Percentiles rank a stretch among this genome's conserved stretches.
Evolutionary conservation across 1,140 invertebrate species (phyloP).

Genomic region (Diabrotica undecimpunctata): DNA sequence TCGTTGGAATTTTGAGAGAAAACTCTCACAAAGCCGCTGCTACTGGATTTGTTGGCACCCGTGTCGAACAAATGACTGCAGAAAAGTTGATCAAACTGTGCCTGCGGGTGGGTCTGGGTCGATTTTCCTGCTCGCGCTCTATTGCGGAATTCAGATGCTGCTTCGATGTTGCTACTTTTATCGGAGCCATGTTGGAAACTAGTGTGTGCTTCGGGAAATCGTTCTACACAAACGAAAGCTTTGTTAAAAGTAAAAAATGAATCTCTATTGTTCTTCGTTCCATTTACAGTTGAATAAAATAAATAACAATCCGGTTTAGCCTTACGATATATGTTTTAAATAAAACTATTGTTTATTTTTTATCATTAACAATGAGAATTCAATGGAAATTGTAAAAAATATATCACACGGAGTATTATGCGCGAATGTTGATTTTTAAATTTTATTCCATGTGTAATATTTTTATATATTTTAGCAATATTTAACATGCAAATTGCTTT

Average conservation of each 20-base stretch:
- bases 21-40: conserved; percentile 38
- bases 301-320: too few species aligned
- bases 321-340: too few species aligned
- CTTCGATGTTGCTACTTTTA: conserved; percentile 12
- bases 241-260: neutral
- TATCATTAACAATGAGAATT: too few species aligned
- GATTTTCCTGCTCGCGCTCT: conserved; percentile 3
- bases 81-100: conserved; percentile 43
- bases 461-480: too few species aligned
- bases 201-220: conserved; percentile 7
- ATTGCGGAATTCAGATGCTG: conserved; percentile 5
- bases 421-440: too few species aligned
- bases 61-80: conserved; percentile 47
- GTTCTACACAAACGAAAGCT: conserved; percentile 8
- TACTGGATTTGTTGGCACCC: conserved; percentile 46
- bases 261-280: too few species aligned
- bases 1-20: conserved; percentile 24
- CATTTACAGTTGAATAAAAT: too few species aligned
- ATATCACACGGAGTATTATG: too few species aligned
- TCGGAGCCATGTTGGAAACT: conserved; percentile 1
- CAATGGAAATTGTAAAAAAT: too few species aligned
- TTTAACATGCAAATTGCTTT: too few species aligned
- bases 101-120: conserved; percentile 36
- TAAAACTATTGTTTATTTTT: too few species aligned
- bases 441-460: too few species aligned